Evolutionary conservation across 1,140 invertebrate genomes (phyloP), one percentile per base, ranked within the genome.

Genomic region (Drosophila auraria): DNA sequence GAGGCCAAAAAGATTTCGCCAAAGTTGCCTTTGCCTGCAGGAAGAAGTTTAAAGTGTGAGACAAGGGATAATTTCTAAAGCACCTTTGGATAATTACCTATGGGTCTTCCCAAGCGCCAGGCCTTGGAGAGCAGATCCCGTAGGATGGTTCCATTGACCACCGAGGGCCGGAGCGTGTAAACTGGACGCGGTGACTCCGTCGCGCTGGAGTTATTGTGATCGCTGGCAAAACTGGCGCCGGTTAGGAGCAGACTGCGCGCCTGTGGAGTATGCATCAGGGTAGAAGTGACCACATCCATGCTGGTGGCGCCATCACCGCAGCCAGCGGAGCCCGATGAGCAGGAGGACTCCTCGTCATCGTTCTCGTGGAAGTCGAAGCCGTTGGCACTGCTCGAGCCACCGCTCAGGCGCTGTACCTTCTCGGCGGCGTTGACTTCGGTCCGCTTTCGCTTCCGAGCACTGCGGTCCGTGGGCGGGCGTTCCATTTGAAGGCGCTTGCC

Each of bases 1-100:
- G 96, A 97, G 20, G 96, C 97, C 74, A 97, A 93, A 93, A 98
- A 98, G 83, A 99, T 98, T 82, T 98, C 96, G 33, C 98, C 98
- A 95, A 99, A 99, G 78, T 97, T 98, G 64, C 98, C 98, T 89
- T 96, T 94, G 23, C 94, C 94, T 95, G 78, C 11, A 79, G 80
- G 33, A 60, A 58, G 45, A 58, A 47, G 15, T 5, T n/a, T 23
- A 9, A 14, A 7, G 11, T 23, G 8, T 58, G 15, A 5, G 5
- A 25, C 53, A 53, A 51, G 6, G 3, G 7, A 53, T 38, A 23
- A 12, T 23, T 47, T 12, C 3, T 40, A 15, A n/a, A 5, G 2
- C 5, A 36, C 11, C 1, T 4, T 8, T 8, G 9, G 2, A n/a
- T 30, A 80, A 84, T 93, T 83, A 92, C 98, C 98, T 90, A 99